Evolutionary conservation across 2,797 vertebrate genomes (phyloP).

Genomic region (Trachurus trachurus): DNA sequence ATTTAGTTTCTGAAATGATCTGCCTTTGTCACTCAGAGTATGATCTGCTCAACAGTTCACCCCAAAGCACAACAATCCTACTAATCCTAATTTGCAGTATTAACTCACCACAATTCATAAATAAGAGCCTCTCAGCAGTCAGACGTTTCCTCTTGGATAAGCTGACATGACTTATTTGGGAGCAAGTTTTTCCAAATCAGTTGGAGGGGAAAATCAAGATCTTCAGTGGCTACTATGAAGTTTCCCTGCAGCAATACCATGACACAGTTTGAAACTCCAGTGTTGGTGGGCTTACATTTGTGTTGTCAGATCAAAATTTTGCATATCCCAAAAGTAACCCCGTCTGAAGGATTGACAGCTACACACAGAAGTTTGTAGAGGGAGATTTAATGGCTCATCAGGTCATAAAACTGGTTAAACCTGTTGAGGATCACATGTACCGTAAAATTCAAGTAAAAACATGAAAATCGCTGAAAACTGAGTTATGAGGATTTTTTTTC

Average conservation of each 20-base stretch:
- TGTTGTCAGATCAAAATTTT: constrained; percentile 30
- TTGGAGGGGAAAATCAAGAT: constrained; percentile 23
- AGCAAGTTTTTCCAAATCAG: constrained; percentile 43
- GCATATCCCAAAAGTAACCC: constrained; percentile 2
- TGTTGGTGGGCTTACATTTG: background rate
- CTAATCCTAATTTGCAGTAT: constrained; percentile 12
- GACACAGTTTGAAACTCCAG: constrained; percentile 21
- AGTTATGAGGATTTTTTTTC: constrained; percentile 4
- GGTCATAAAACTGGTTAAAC: constrained; percentile 46
- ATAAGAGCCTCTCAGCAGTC: constrained; percentile 24
- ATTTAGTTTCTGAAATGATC: background rate
- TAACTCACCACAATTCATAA: constrained; percentile 24
- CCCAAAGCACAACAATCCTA: constrained; percentile 11
- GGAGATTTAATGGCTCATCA: background rate
- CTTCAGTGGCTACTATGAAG: constrained; percentile 20
- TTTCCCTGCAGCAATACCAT: constrained; percentile 21
- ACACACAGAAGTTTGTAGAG: background rate
- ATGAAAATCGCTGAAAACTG: constrained; percentile 42
- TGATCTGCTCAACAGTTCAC: background rate
- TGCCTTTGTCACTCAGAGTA: background rate
- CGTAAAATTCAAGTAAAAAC: constrained; percentile 64
- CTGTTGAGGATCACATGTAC: constrained; percentile 6
- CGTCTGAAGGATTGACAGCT: constrained; percentile 15
- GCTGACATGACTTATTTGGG: constrained; percentile 24
- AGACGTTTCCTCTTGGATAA: constrained; percentile 38